Conservation (phyloP, 2,888 invertebrate genomes). For the Merodon equestris region DNA sequence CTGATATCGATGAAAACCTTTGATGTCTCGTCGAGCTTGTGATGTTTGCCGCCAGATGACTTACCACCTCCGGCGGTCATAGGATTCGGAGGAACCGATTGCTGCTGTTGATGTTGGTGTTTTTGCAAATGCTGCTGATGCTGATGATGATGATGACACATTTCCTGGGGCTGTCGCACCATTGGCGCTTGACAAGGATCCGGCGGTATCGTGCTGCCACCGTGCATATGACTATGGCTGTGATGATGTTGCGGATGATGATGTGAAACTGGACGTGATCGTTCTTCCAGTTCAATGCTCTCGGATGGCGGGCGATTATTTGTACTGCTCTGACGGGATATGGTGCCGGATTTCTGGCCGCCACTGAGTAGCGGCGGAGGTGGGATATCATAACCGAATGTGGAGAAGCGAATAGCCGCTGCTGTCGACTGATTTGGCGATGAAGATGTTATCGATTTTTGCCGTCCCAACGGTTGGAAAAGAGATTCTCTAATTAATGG, state of each 20-base stretch:
- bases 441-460: constrained; percentile 76
- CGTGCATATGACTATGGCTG: constrained; percentile 63
- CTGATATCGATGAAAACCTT: constrained; percentile 91
- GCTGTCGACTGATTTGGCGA: constrained; percentile 72
- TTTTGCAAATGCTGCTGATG: constrained; percentile 76
- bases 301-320: constrained; percentile 70
- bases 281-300: constrained; percentile 76
- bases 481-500: constrained; percentile 76
- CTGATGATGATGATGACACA: constrained; percentile 77
- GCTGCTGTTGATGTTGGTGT: constrained; percentile 67
- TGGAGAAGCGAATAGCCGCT: constrained; percentile 76
- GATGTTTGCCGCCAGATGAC: constrained; percentile 64
- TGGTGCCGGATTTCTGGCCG: constrained; percentile 63
- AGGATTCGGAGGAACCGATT: constrained; percentile 30
- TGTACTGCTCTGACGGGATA: constrained; percentile 72
- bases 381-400: constrained; percentile 77
- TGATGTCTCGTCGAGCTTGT: constrained; percentile 77
- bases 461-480: constrained; percentile 74
- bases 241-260: constrained; percentile 69
- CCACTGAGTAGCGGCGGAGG: constrained; percentile 68
- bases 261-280: constrained; percentile 71
- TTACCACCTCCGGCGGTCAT: constrained; percentile 42
- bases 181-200: constrained; percentile 60
- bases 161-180: constrained; percentile 69
- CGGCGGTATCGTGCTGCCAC: background rate